Base-by-base conservation (phyloP, 2,113 vertebrate genomes). In the Poecile atricapillus region DNA sequence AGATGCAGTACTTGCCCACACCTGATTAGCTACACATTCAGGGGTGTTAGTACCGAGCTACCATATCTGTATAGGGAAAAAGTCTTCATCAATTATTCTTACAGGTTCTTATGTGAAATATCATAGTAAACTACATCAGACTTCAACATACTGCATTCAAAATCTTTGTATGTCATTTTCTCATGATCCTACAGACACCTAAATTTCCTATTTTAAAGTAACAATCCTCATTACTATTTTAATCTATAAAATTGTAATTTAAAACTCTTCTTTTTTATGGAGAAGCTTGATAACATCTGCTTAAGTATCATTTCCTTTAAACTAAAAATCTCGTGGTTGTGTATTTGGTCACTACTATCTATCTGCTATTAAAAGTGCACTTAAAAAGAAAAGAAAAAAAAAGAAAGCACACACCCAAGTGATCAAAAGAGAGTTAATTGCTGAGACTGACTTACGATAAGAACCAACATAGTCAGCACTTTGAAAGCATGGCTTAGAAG, bases 381-480 rank as follows among this genome's bases (percentile, higher is more conserved):
- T 77, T 58, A 25, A 75, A 75, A 71, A 56, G 9, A 28, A 39
- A 27, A 71, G n/a, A 46, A 56, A 65, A 58, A 58, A 33, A 39
- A 39, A 70, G 68, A 65, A 44, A 30, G 46, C 21, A 77, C 75
- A 94, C 60, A 25, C 75, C 85, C 78, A 90, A 89, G 46, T 76
- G 92, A 91, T 76, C 47, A 56, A 94, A 93, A 96, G 84, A 91
- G 87, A 96, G 50, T 78, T 94, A 87, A 97, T 95, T 97, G 87
- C 94, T 65, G 87, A 67, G 87, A 75, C 35, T 68, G 64, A 87
- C 25, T 47, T 70, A n/a, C 22, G 74, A 92, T 96, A 97, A 97
- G 91, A 96, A 97, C 85, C 78, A 65, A 65, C 68, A 49, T 5
- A 90, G 90, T 98, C 94, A 98, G 97, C 94, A 97, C 25, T 75